Evolutionary conservation across 1,140 invertebrate genomes (phyloP), one percentile per base, ranked within the genome.

Genomic region (Procambarus virginalis): DNA sequence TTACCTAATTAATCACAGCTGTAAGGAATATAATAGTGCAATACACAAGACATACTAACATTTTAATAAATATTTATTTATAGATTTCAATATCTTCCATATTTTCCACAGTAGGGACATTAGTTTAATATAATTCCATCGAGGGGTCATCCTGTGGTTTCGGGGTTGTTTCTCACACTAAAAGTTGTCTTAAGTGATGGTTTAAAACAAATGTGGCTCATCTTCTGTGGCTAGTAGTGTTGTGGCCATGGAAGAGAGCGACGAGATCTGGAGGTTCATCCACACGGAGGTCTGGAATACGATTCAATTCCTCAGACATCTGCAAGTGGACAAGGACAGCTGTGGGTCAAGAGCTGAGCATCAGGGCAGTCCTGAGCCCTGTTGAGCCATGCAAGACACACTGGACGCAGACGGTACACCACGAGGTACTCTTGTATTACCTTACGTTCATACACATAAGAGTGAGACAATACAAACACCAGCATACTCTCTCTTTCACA

Each of bases 271-370:
- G 34, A 55, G 58, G 80, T 45, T 82, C 80, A 82, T 60, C 78
- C 46, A 73, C 86, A 87, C 0, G n/a, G 34, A 17, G 86, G 86
- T 87, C 86, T 87, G 86, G 86, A 87, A 87, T 87, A 78, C 86
- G 86, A 87, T 46, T 87, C 86, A 87, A 87, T 58, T 73, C 86
- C 68, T 87, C 86, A 87, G 84, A 87, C 86, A 87, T 87, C 86
- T 87, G 86, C 34, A 87, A 80, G 86, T 51, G 86, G 86, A 87
- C 86, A 87, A 81, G 45, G 86, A 81, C 86, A 87, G 49, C 45
- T 60, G 55, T 86, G 79, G 85, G 78, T 87, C 55, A 81, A 49
- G 58, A 87, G 45, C 60, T 46, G 78, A 81, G 60, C 58, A 9
- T 77, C 85, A 80, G 77, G 85, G 85, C 77, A 64, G 55, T 80